Conservation (phyloP, 2,797 vertebrate genomes). For the Morelia viridis region DNA sequence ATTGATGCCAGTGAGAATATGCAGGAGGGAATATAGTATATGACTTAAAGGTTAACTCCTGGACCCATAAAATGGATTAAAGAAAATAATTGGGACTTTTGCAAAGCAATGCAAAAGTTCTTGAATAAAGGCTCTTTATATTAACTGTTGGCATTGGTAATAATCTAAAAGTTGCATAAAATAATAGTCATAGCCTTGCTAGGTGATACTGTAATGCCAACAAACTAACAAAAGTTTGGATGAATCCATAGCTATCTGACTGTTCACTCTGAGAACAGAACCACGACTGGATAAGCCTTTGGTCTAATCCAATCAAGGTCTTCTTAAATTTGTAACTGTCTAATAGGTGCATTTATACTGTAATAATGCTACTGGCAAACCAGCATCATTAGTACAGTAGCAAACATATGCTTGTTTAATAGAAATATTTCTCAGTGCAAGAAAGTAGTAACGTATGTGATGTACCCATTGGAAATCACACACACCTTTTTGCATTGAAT, state of each 20-base stretch:
- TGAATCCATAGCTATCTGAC: background rate
- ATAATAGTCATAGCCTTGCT: background rate
- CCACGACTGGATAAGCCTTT: background rate
- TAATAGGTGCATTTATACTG: background rate
- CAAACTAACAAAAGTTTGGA: background rate
- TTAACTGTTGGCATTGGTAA: background rate
- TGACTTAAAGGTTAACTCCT: slow-evolving; percentile 18
- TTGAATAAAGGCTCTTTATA: background rate
- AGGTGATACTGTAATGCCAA: background rate
- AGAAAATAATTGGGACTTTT: background rate
- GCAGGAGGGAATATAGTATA: background rate
- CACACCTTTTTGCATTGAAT: background rate
- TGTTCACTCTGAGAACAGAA: background rate
- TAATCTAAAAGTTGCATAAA: background rate
- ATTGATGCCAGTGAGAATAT: slow-evolving; percentile 3
- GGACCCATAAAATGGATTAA: background rate
- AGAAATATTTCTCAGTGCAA: background rate
- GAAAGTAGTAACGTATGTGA: background rate
- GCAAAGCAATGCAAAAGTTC: background rate
- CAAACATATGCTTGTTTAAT: background rate
- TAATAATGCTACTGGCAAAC: background rate
- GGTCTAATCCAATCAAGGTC: background rate
- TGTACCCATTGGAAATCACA: background rate
- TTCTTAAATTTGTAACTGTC: background rate
- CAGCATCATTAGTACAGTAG: background rate